Conservation (phyloP, 2,888 invertebrate species). For the Rhaphigaster nebulosa region DNA sequence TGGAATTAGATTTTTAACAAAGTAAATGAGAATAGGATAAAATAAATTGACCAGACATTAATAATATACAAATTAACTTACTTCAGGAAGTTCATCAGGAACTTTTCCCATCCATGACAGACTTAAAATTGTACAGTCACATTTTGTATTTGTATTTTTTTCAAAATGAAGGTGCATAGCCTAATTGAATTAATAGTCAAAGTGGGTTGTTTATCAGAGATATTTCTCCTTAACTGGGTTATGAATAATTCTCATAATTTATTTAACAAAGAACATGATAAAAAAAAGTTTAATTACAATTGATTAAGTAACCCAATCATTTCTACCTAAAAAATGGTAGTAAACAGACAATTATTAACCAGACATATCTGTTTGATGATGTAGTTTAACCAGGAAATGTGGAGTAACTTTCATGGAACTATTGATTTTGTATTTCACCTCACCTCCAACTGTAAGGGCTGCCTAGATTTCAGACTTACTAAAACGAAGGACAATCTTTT, state of each 20-base stretch:
- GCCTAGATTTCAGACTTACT: slow-evolving; percentile 13
- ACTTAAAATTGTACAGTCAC: slow-evolving; percentile 94
- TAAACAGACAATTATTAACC: not conserved
- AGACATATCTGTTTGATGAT: slow-evolving; percentile 33
- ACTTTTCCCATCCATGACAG: slow-evolving; percentile 99
- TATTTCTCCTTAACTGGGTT: not conserved
- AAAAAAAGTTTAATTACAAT: slow-evolving; percentile 3
- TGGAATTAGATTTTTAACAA: not conserved
- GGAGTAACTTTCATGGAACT: slow-evolving; percentile 53
- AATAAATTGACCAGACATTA: not conserved
- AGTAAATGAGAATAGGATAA: not conserved
- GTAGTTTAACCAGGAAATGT: slow-evolving; percentile 40
- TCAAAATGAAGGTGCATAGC: slow-evolving; percentile 96
- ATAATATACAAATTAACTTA: slow-evolving; percentile 70
- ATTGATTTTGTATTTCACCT: slow-evolving; percentile 58
- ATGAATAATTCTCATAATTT: slow-evolving; percentile 30
- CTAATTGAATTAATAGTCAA: slow-evolving; percentile 14
- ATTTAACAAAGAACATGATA: not conserved
- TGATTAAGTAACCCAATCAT: not conserved
- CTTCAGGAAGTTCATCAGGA: slow-evolving; percentile 95
- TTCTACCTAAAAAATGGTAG: slow-evolving; percentile 29
- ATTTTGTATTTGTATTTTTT: slow-evolving; percentile 91
- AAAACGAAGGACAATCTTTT: not conserved
- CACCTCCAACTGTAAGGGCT: slow-evolving; percentile 19
- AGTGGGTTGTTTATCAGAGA: not conserved